Evolutionary conservation across 2,797 vertebrate genomes (phyloP), one percentile per base, ranked within the genome.

Genomic region (Pelodytes ibericus): DNA sequence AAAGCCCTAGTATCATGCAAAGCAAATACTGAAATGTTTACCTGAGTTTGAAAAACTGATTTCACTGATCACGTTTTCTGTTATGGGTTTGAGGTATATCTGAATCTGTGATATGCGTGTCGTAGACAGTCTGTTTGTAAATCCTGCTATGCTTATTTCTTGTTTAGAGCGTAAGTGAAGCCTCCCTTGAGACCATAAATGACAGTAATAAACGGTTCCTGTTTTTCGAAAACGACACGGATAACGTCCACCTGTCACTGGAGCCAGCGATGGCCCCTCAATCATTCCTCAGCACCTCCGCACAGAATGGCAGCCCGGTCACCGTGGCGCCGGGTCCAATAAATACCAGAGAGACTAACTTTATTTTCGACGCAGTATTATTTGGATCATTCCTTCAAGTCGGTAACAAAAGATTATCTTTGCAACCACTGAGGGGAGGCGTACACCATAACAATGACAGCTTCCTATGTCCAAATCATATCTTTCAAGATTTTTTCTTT

Each of bases 61-160:
- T n/a, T n/a, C n/a, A n/a, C n/a, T n/a, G n/a, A n/a, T n/a, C n/a
- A n/a, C n/a, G n/a, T n/a, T n/a, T n/a, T n/a, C n/a, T n/a, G n/a
- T n/a, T n/a, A n/a, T n/a, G n/a, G n/a, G n/a, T n/a, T n/a, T n/a
- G n/a, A n/a, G n/a, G n/a, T n/a, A n/a, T n/a, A n/a, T n/a, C n/a
- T n/a, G n/a, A n/a, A n/a, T n/a, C n/a, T n/a, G n/a, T n/a, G n/a
- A n/a, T n/a, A n/a, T n/a, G n/a, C n/a, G n/a, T n/a, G n/a, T n/a
- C n/a, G n/a, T n/a, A n/a, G n/a, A n/a, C n/a, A n/a, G n/a, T n/a
- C n/a, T n/a, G n/a, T n/a, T n/a, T n/a, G n/a, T n/a, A n/a, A n/a
- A n/a, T n/a, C n/a, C n/a, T n/a, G n/a, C n/a, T 25, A 15, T 62
- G 5, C 36, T 64, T 64, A 11, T 44, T 44, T 64, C 57, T 59